A percentile compares a stretch with the other conserved stretches of the same genome.
Conservation (phyloP, 1,140 invertebrate species). For the Drosophila pectinifera region DNA sequence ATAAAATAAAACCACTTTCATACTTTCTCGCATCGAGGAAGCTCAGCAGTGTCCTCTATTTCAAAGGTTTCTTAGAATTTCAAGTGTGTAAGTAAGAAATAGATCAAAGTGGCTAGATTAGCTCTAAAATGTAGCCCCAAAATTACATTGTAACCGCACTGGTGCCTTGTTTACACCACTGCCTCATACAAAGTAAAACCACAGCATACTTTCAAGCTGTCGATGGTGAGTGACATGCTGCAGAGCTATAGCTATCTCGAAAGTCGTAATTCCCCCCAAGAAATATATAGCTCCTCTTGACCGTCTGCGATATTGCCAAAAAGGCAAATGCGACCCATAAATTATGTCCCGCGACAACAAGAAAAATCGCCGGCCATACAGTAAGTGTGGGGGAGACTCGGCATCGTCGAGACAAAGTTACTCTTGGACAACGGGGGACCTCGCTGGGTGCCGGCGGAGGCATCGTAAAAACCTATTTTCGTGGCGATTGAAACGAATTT, state of each 20-base stretch:
- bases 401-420: constrained; percentile 43
- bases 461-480: constrained; percentile 79
- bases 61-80: too few relatives aligned
- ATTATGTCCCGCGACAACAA: constrained; percentile 51
- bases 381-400: constrained; percentile 35
- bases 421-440: constrained; percentile 19
- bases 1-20: constrained; percentile 25
- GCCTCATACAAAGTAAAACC: background rate
- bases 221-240: constrained; percentile 7
- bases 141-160: too few relatives aligned
- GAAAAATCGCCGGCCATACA: constrained; percentile 17
- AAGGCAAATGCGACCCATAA: constrained; percentile 72
- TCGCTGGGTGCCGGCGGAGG: constrained; percentile 38
- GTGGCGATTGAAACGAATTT: constrained; percentile 67
- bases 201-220: constrained; percentile 64
- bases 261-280: constrained; percentile 40
- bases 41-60: too few relatives aligned
- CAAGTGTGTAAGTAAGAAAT: too few relatives aligned
- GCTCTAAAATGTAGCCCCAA: too few relatives aligned
- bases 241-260: background rate
- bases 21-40: too few relatives aligned
- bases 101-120: too few relatives aligned
- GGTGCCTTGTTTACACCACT: too few relatives aligned
- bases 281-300: constrained; percentile 27
- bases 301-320: constrained; percentile 51